Evolutionary conservation across 2,113 vertebrate genomes (phyloP), one percentile per base, ranked within the genome.

Genomic region (Sinocyclocheilus maitianheensis): DNA sequence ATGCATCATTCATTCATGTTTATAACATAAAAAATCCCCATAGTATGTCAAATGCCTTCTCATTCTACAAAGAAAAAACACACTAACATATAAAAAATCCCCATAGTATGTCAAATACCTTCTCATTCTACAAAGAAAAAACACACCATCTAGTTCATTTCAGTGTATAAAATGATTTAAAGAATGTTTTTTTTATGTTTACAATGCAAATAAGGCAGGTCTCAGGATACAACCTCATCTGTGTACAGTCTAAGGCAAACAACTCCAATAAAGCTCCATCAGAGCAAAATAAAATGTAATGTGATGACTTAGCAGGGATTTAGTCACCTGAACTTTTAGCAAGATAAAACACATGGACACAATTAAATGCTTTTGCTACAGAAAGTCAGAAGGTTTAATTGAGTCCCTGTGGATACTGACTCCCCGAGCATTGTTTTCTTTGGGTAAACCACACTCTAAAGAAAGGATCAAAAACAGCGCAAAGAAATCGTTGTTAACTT

Each of bases 311-410:
- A 74, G 34, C 30, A n/a, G 65, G 20, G 62, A 48, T 84, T 84
- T 43, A 48, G n/a, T 53, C 46, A 48, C 46, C 20, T 40, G 18
- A 69, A 81, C 75, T 72, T 77, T 89, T 76, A 26, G 83, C 51
- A 79, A 75, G 30, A 79, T 87, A 43, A 81, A 88, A 85, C 58
- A 84, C 75, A 85, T 72, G 51, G 58, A 79, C 65, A 83, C 51
- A 87, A 72, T 81, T 71, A 80, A 86, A 78, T 81, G 67, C 40
- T 37, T 77, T 69, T 87, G n/a, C 12, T 37, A 74, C 62, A 55
- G 67, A 48, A 48, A 26, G 26, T 51, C 74, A 74, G 55, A 69
- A 86, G 46, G 81, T 79, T 85, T 89, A 90, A 89, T 88, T 80
- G 81, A 87, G 88, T 77, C 90, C 83, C 85, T 11, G 62, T 16